Conservation (phyloP, 2,888 invertebrate species). For the Thysanoteuthis rhombus region DNA sequence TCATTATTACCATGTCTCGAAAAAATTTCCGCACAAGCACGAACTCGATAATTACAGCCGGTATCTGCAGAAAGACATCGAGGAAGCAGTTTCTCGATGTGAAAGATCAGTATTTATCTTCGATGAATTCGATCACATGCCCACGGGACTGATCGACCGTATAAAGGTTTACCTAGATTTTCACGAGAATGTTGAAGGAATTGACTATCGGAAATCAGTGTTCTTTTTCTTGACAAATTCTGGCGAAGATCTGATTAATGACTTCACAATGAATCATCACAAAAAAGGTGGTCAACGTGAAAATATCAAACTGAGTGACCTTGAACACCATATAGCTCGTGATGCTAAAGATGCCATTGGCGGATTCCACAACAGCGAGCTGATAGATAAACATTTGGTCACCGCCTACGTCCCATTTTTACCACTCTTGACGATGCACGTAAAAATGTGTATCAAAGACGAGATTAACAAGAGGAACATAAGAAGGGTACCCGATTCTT, state of each 20-base stretch:
- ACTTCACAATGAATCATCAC: conserved; percentile 75
- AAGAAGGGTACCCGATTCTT: neutral
- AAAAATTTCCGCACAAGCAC: conserved; percentile 78
- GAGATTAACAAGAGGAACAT: conserved; percentile 71
- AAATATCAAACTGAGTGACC: conserved; percentile 67
- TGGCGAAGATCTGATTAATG: conserved; percentile 79
- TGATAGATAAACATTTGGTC: conserved; percentile 86
- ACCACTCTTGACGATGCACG: conserved; percentile 87
- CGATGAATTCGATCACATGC: conserved; percentile 97
- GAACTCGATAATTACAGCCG: conserved; percentile 72
- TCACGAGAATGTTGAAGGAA: conserved; percentile 77
- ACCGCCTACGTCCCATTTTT: conserved; percentile 95
- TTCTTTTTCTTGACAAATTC: conserved; percentile 93
- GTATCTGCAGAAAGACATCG: conserved; percentile 70
- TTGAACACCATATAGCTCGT: conserved; percentile 66
- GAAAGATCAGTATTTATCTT: conserved; percentile 87
- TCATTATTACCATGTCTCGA: conserved; percentile 82
- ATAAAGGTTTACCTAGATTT: conserved; percentile 91
- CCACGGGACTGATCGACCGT: conserved; percentile 81
- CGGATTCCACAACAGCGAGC: conserved; percentile 83
- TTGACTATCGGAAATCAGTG: conserved; percentile 81
- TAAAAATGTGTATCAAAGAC: conserved; percentile 79
- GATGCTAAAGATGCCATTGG: conserved; percentile 73
- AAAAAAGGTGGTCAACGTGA: conserved; percentile 71
- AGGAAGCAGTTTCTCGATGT: conserved; percentile 77